Conservation (phyloP, 2,797 vertebrate species). For the Cirrhinus mrigala region DNA sequence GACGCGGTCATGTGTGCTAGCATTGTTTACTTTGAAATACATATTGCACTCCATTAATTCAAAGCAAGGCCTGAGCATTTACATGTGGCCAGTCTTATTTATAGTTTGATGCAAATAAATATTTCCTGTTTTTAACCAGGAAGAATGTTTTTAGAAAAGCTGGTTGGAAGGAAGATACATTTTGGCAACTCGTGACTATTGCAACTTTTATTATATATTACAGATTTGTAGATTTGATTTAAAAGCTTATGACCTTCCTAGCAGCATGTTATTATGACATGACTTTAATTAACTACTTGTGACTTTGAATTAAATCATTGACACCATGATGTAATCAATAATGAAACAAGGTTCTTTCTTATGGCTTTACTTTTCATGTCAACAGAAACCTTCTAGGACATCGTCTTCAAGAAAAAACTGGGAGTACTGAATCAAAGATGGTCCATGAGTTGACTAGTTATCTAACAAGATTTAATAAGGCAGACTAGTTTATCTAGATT, state of each 20-base stretch:
- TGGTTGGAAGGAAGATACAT: not conserved
- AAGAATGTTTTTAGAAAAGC: not conserved
- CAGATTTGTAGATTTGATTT: not conserved
- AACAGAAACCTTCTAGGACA: not conserved
- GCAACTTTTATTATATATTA: not conserved
- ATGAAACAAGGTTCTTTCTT: not conserved
- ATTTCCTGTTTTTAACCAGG: constrained; percentile 9
- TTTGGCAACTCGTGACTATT: constrained; percentile 1
- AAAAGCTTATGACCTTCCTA: not conserved
- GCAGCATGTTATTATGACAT: not conserved
- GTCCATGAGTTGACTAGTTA: not conserved
- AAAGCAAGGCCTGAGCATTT: constrained; percentile 15
- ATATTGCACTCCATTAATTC: not conserved
- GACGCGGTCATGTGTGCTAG: constrained; percentile 13
- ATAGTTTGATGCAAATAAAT: constrained; percentile 14
- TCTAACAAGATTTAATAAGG: not conserved
- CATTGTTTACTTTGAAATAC: constrained; percentile 9
- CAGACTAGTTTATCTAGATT: not conserved
- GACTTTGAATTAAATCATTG: not conserved
- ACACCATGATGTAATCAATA: not conserved
- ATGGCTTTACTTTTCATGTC: not conserved
- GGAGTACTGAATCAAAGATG: not conserved
- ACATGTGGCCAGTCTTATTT: not conserved
- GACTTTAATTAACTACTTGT: not conserved
- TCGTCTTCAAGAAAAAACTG: not conserved